Evolutionary conservation across 2,113 vertebrate species (phyloP).

Genomic region (Camelus bactrianus): DNA sequence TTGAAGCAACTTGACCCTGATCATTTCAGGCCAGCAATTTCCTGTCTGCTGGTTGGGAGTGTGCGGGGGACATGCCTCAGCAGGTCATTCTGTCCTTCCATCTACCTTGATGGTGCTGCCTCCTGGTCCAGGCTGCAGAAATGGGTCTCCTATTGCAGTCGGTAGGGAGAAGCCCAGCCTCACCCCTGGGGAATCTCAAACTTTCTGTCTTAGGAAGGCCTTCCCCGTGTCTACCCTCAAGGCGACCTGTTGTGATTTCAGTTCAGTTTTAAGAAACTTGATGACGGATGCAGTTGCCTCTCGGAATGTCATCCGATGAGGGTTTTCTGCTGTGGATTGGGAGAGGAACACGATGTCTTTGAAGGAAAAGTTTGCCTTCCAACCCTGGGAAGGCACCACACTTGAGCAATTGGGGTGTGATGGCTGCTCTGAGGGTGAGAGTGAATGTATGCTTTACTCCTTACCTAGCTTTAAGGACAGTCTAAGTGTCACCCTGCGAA

Average conservation of each 20-base stretch:
- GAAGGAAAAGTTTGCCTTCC: background rate
- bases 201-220: background rate
- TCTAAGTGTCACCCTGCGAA: background rate
- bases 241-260: background rate
- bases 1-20: slow-evolving; percentile 75
- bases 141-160: background rate
- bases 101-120: slow-evolving; percentile 37
- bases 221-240: background rate
- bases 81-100: slow-evolving; percentile 66
- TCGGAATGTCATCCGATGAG: background rate
- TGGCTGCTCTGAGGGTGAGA: background rate
- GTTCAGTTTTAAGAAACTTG: slow-evolving; percentile 2
- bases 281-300: background rate
- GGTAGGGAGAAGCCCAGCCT: background rate
- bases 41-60: slow-evolving; percentile 60
- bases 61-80: slow-evolving; percentile 46
- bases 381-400: background rate
- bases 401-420: background rate
- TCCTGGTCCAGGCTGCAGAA: slow-evolving; percentile 9
- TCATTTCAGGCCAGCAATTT: slow-evolving; percentile 75
- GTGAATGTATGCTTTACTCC: background rate
- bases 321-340: background rate
- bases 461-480: background rate
- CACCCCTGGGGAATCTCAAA: background rate
- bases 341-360: background rate